A percentile compares a stretch with the other conserved stretches of the same genome.
phyloP scores from a whole-genome alignment of 2,888 invertebrate genomes.

The Torymus tubicola region DNA sequence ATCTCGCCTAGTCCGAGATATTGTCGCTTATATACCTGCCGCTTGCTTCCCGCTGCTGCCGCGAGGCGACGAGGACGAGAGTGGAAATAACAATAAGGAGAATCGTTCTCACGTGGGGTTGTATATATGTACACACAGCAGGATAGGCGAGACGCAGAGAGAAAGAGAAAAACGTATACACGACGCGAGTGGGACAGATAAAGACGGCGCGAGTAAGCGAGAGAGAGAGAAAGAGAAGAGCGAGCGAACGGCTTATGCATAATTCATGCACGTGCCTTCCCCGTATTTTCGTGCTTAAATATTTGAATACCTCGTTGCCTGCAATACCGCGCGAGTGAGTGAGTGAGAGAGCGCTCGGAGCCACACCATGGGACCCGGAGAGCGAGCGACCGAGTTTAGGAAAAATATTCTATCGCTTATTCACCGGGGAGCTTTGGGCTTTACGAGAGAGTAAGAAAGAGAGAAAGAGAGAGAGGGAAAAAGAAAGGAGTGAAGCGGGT shows the following conservation, averaged over 20 bases:
- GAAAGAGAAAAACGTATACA: constrained; percentile 5
- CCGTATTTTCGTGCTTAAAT: constrained; percentile 75
- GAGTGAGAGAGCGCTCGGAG: constrained; percentile 24
- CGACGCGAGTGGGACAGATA: constrained; percentile 6
- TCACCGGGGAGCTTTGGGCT: constrained; percentile 58
- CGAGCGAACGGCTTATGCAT: constrained; percentile 68
- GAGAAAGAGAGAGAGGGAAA: constrained; percentile 13
- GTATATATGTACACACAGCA: background rate
- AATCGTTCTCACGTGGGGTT: constrained; percentile 55
- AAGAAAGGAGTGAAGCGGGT: background rate
- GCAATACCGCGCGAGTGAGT: constrained; percentile 55
- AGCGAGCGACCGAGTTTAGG: constrained; percentile 63
- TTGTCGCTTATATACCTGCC: constrained; percentile 39
- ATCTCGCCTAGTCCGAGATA: constrained; percentile 31
- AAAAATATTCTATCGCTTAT: constrained; percentile 71
- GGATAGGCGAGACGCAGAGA: constrained; percentile 48
- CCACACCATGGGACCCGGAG: constrained; percentile 4
- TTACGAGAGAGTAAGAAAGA: constrained; percentile 23
- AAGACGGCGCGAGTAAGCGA: constrained; percentile 37
- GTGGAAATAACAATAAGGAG: constrained; percentile 55
- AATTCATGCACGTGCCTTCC: constrained; percentile 72
- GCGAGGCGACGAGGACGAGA: constrained; percentile 38
- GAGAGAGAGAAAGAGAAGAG: constrained; percentile 55
- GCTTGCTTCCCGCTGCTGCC: too few relatives aligned
- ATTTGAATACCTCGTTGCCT: constrained; percentile 74